Evolutionary conservation across 1,140 invertebrate species (phyloP), one percentile per base, ranked within the genome.

Genomic region (Callitettix versicolor): DNA sequence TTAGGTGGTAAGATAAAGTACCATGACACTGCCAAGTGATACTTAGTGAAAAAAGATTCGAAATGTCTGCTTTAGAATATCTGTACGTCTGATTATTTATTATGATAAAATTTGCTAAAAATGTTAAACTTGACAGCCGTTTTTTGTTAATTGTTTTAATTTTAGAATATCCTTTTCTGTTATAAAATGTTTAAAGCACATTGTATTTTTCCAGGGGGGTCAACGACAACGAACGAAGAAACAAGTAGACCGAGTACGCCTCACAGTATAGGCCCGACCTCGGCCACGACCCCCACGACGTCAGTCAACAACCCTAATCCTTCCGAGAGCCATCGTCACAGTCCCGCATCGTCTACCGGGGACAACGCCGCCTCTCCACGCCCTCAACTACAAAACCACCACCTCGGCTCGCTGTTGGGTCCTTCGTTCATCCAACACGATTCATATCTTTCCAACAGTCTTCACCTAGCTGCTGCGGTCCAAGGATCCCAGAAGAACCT

Each of bases 131-230:
- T n/a, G n/a, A n/a, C n/a, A n/a, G n/a, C n/a, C n/a, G n/a, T n/a
- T n/a, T n/a, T n/a, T n/a, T n/a, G n/a, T n/a, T n/a, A n/a, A n/a
- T n/a, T n/a, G n/a, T n/a, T n/a, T n/a, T n/a, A n/a, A n/a, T n/a
- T n/a, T n/a, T n/a, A n/a, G n/a, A n/a, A n/a, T n/a, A n/a, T n/a
- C n/a, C n/a, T n/a, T n/a, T n/a, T n/a, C n/a, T n/a, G n/a, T n/a
- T n/a, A n/a, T n/a, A n/a, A n/a, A n/a, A n/a, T n/a, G n/a, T n/a
- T n/a, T n/a, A n/a, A n/a, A n/a, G n/a, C n/a, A n/a, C n/a, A n/a
- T n/a, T n/a, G n/a, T n/a, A n/a, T 71, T 66, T 69, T 79, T 79
- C 47, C 76, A 85, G 82, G 81, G 64, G 80, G 80, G 59, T 83
- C 80, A 34, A 79, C 73, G 9, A 67, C 66, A 30, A 82, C 78